Evolutionary conservation across 2,797 vertebrate genomes (phyloP).

Genomic region (Megalops cyprinoides): DNA sequence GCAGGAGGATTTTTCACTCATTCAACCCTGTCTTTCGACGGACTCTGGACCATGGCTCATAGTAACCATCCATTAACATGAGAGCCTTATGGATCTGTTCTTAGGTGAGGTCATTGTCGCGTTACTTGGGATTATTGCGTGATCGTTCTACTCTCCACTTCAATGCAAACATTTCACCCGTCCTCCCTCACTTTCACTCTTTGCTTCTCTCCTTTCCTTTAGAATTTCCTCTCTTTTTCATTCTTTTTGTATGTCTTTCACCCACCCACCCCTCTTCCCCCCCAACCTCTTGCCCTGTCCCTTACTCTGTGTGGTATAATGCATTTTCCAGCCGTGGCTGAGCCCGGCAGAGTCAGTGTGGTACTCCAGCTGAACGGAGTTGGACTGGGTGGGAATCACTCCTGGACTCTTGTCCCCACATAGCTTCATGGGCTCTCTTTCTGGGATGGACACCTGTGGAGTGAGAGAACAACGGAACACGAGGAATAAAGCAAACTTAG

Average conservation of each 20-base stretch:
- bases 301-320: constrained; percentile 79
- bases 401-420: constrained; percentile 83
- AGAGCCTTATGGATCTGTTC: no score
- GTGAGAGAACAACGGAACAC: neutral
- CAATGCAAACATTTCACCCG: no score
- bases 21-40: no score
- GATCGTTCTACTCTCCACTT: neutral
- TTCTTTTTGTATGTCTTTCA: no score
- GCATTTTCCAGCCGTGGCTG: constrained; percentile 85
- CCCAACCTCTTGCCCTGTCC: neutral
- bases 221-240: neutral
- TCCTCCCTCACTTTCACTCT: neutral
- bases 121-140: no score
- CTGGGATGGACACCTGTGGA: constrained; percentile 60
- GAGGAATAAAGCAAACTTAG: neutral
- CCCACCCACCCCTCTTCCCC: no score
- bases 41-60: no score
- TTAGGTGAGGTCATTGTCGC: no score
- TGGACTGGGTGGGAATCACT: constrained; percentile 69
- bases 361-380: constrained; percentile 79
- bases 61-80: no score
- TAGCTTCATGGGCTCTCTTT: constrained; percentile 57
- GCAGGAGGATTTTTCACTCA: no score
- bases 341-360: constrained; percentile 72
- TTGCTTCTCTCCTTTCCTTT: neutral